Evolutionary conservation across 1,140 invertebrate species (phyloP).

Genomic region (Papilio aristodemus): DNA sequence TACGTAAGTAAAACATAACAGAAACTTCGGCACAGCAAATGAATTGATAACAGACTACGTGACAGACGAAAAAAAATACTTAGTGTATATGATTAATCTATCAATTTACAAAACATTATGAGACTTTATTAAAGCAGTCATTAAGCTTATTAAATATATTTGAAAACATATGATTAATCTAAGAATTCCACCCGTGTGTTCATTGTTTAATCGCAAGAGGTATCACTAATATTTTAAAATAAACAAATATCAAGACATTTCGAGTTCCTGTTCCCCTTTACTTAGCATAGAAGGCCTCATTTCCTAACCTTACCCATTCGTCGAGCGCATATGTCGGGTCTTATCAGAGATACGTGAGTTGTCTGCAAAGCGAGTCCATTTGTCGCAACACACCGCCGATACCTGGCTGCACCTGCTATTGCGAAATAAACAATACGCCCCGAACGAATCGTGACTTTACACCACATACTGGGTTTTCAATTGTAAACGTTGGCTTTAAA

Average conservation of each 20-base stretch:
- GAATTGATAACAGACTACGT: too few relatives aligned
- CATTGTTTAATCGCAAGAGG: too few relatives aligned
- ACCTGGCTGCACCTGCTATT: slow-evolving; percentile 3
- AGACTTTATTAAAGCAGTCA: too few relatives aligned
- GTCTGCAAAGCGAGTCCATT: background rate
- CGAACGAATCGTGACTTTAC: slow-evolving; percentile 4
- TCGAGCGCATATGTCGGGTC: background rate
- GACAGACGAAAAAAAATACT: too few relatives aligned
- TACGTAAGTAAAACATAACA: too few relatives aligned
- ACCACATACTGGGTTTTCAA: background rate
- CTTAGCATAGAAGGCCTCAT: background rate
- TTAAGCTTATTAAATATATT: too few relatives aligned
- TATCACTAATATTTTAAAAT: background rate
- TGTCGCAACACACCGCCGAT: background rate
- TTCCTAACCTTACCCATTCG: slow-evolving; percentile 13
- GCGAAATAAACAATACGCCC: slow-evolving; percentile 1
- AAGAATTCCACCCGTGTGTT: too few relatives aligned
- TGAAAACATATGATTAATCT: too few relatives aligned
- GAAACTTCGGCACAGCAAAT: too few relatives aligned
- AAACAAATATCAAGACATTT: background rate
- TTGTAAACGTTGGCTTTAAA: background rate
- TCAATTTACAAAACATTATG: too few relatives aligned
- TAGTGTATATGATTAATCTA: too few relatives aligned
- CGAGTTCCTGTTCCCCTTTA: background rate
- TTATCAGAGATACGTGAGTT: slow-evolving; percentile 10